Percentiles rank a stretch among this genome's conserved stretches.
Conservation (phyloP, 2,888 invertebrate genomes). For the Brachynemurus nebulosus region DNA sequence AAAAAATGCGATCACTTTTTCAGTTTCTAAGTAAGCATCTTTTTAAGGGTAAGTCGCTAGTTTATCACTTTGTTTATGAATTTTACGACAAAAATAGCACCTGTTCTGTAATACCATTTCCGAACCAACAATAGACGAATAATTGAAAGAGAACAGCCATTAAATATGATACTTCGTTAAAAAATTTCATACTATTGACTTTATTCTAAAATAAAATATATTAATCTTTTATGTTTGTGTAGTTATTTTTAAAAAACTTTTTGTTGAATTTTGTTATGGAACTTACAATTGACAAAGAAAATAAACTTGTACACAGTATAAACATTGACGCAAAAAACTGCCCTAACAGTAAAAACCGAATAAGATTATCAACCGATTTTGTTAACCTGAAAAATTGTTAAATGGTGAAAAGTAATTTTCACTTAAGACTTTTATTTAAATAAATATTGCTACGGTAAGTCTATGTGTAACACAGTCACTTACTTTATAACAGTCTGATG, state of each 20-base stretch:
- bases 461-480: neutral
- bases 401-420: too few relatives aligned
- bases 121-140: conserved; percentile 2
- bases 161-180: conserved; percentile 1
- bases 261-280: neutral
- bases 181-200: neutral
- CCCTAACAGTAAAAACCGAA: neutral
- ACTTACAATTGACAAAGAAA: conserved; percentile 1
- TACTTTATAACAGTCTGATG: conserved; percentile 1
- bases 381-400: conserved; percentile 1
- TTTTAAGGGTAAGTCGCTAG: too few relatives aligned
- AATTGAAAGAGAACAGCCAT: conserved; percentile 2
- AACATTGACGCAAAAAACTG: conserved; percentile 1
- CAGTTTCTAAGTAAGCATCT: too few relatives aligned
- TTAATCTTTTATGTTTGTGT: neutral
- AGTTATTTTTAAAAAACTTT: neutral
- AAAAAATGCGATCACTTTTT: too few relatives aligned
- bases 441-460: neutral
- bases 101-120: neutral
- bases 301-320: conserved; percentile 2
- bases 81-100: too few relatives aligned
- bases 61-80: too few relatives aligned
- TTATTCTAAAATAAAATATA: conserved; percentile 1
- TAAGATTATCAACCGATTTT: neutral
- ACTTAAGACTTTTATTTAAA: too few relatives aligned